Percentiles rank a stretch among this genome's conserved stretches.
phyloP scores from a whole-genome alignment of 2,797 vertebrate genomes.

The Melanotaenia pygmaea region DNA sequence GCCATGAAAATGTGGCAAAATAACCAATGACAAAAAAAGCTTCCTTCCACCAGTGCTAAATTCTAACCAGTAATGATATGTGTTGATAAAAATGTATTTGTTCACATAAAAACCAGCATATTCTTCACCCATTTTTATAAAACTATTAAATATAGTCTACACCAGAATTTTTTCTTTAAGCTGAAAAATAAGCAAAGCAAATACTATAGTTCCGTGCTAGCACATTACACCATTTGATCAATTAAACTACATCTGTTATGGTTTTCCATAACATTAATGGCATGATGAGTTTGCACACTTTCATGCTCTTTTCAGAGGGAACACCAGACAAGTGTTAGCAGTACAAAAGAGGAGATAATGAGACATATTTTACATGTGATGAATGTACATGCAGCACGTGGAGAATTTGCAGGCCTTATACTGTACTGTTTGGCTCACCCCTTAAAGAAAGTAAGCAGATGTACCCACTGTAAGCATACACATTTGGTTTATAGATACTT shows the following conservation, averaged over 20 bases:
- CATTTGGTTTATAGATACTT: background rate
- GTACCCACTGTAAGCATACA: conserved; percentile 33
- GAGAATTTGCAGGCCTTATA: conserved; percentile 17
- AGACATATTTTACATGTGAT: conserved; percentile 13
- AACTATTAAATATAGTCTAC: conserved; percentile 6
- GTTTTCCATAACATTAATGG: conserved; percentile 5
- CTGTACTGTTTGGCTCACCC: conserved; percentile 6
- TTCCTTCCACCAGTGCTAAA: background rate
- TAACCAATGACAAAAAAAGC: background rate
- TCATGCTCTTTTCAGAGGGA: conserved; percentile 4
- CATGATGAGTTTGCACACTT: background rate
- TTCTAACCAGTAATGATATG: background rate
- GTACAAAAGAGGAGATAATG: conserved; percentile 3
- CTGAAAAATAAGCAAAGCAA: background rate
- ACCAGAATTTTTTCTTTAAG: conserved; percentile 8
- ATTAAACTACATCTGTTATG: conserved; percentile 9
- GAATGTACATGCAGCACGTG: conserved; percentile 7
- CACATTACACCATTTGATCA: conserved; percentile 12
- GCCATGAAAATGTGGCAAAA: conserved; percentile 11
- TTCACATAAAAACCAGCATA: background rate
- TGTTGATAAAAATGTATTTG: background rate
- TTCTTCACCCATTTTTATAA: background rate
- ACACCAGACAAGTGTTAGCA: background rate
- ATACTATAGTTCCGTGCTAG: background rate
- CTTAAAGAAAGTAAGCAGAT: conserved; percentile 34